phyloP scores from a whole-genome alignment of 2,888 invertebrate genomes.

The Drosophila nigritarsus region DNA sequence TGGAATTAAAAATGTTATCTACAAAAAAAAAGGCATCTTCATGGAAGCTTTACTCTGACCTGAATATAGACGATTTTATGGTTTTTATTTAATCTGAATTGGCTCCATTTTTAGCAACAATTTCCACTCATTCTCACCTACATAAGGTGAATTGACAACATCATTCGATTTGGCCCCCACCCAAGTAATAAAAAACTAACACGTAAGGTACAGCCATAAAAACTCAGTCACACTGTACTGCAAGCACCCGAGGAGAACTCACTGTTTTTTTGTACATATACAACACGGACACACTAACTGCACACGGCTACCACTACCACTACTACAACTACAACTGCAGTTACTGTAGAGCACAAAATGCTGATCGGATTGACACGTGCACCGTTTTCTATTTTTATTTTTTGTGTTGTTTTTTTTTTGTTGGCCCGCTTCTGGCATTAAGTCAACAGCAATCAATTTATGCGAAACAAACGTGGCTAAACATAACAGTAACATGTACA shows the following conservation, averaged over 20 bases:
- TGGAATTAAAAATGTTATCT: not conserved
- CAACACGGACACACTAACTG: constrained; percentile 28
- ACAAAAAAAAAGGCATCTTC: not conserved
- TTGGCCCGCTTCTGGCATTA: constrained; percentile 47
- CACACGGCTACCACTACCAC: constrained; percentile 19
- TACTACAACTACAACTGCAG: not conserved
- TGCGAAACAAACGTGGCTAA: constrained; percentile 62
- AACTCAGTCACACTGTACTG: constrained; percentile 21
- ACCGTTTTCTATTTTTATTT: constrained; percentile 20
- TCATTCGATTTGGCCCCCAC: constrained; percentile 43
- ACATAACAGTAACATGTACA: constrained; percentile 52
- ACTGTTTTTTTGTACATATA: constrained; percentile 3
- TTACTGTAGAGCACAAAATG: constrained; percentile 42
- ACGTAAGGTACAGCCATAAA: not conserved
- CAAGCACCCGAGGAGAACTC: constrained; percentile 29
- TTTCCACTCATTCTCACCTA: constrained; percentile 28
- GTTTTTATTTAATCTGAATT: constrained; percentile 33
- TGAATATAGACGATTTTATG: constrained; percentile 19
- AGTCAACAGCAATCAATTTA: constrained; percentile 68
- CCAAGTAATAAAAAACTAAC: constrained; percentile 11
- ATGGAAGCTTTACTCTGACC: constrained; percentile 24
- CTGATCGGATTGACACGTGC: constrained; percentile 47
- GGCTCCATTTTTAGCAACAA: constrained; percentile 33
- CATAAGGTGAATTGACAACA: constrained; percentile 40
- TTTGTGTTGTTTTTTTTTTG: not conserved